Evolutionary conservation across 2,113 vertebrate species (phyloP).

Genomic region (Collichthys lucidus): DNA sequence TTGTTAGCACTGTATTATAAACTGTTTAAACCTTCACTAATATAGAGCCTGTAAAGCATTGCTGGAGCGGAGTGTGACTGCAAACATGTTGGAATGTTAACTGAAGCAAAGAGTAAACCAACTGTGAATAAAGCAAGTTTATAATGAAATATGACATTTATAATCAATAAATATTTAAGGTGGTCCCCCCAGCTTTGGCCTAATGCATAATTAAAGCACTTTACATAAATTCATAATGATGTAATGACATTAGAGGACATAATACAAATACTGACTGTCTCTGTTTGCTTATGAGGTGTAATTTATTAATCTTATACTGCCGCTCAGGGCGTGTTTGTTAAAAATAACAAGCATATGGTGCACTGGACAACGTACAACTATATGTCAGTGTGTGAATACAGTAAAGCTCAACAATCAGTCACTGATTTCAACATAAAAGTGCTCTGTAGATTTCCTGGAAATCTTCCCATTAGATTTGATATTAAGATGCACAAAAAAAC

Average conservation of each 20-base stretch:
- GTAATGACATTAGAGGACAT: constrained; percentile 48
- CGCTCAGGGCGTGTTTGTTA: constrained; percentile 20
- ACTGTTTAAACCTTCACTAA: constrained; percentile 71
- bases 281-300: constrained; percentile 32
- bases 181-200: constrained; percentile 38
- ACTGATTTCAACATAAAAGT: background rate
- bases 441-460: background rate
- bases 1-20: constrained; percentile 69
- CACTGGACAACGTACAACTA: constrained; percentile 18
- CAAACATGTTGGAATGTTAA: constrained; percentile 63
- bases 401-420: background rate
- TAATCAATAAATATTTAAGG: constrained; percentile 73
- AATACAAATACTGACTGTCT: constrained; percentile 45
- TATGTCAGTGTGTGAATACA: background rate
- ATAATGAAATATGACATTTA: constrained; percentile 68
- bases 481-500: no score
- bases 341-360: constrained; percentile 33
- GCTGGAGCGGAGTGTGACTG: constrained; percentile 36
- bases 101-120: constrained; percentile 60
- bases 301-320: constrained; percentile 49
- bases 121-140: constrained; percentile 61
- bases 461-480: background rate
- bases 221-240: constrained; percentile 56
- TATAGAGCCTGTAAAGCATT: constrained; percentile 61
- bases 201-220: constrained; percentile 65